Base-by-base conservation (phyloP, 1,140 invertebrate genomes). In the Drosophila quadrilineata region DNA sequence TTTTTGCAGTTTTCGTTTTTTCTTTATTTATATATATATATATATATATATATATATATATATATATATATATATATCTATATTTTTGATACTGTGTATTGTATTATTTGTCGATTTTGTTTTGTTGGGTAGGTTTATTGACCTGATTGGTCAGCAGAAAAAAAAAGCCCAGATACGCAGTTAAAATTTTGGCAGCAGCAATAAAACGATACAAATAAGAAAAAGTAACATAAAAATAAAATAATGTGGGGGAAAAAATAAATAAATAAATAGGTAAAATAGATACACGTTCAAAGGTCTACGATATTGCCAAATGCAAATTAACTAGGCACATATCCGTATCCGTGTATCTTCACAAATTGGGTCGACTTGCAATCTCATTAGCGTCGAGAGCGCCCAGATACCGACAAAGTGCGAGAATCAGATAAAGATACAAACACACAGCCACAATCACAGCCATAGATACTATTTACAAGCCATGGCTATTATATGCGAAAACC, bases 291-390 rank as follows among this genome's bases (percentile, higher is more conserved):
- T 28, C 62, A 65, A 65, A 65, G 62, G 62, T 65, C 60, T 64
- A 16, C 4, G 6, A 6, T 35, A 21, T 28, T 29, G 24, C 38
- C 26, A 40, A 3, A 57, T 65, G 54, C 45, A 65, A 65, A 65
- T 65, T 65, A 65, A 65, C 62, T 65, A 59, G 62, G 36, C 62
- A 65, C 52, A 65, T 65, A 65, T 65, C 62, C 54, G 62, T 65
- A 54, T 65, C 41, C 14, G 9, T 53, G n/a, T n/a, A n/a, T n/a
- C n/a, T n/a, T n/a, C n/a, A n/a, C n/a, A n/a, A 64, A 58, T 26
- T 64, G 43, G 60, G 60, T 64, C 60, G 60, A 31, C 62, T 64
- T 26, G n/a, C n/a, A n/a, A 53, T 65, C 62, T 58, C 62, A 65
- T 65, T 65, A 65, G 36, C 54, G 58, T n/a, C n/a, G n/a, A n/a